Evolutionary conservation across 2,113 vertebrate genomes (phyloP).

Genomic region (Festucalex cinctus): DNA sequence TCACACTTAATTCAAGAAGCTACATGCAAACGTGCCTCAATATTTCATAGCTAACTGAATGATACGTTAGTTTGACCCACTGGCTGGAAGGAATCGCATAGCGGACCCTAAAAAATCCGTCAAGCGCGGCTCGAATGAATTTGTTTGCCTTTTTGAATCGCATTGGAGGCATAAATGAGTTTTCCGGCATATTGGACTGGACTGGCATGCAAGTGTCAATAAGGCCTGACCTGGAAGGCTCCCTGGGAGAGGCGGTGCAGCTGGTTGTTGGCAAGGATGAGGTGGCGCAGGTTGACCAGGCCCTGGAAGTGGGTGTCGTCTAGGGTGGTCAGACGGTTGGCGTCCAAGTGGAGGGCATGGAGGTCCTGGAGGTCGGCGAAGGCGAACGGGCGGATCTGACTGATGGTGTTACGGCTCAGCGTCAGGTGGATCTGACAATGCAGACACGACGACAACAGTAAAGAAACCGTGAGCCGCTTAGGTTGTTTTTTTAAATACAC

Average conservation of each 20-base stretch:
- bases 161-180: no score
- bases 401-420: slow-evolving; percentile 80
- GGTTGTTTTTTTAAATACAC: no score
- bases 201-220: neutral
- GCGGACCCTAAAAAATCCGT: no score
- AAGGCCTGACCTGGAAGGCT: slow-evolving; percentile 67
- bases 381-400: slow-evolving; percentile 75
- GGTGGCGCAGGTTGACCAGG: slow-evolving; percentile 77
- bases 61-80: no score
- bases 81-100: no score
- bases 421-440: slow-evolving; percentile 74
- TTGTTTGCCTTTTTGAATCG: no score
- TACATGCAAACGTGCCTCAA: no score
- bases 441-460: no score
- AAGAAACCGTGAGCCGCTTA: neutral
- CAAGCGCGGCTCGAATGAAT: no score
- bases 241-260: slow-evolving; percentile 75
- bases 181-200: no score
- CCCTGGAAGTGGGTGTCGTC: slow-evolving; percentile 78
- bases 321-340: slow-evolving; percentile 76
- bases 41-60: no score
- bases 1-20: no score
- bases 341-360: slow-evolving; percentile 78
- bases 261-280: slow-evolving; percentile 82
- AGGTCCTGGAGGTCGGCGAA: slow-evolving; percentile 79